Evolutionary conservation across 2,888 invertebrate species (phyloP).

Genomic region (Melinaea menophilus): DNA sequence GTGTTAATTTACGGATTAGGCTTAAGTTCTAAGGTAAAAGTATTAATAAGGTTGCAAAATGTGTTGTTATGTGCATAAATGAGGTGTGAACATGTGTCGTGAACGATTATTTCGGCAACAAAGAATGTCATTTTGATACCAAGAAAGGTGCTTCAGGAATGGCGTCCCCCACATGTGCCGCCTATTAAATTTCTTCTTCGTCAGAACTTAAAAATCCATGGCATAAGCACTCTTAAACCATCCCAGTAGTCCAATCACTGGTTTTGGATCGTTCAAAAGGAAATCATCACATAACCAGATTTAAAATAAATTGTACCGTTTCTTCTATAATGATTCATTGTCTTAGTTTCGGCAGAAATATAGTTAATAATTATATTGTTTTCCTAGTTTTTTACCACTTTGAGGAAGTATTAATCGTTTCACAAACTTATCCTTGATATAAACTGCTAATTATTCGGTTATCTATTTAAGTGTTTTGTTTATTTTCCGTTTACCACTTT

Average conservation of each 20-base stretch:
- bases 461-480: conserved; percentile 66
- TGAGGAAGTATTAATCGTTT: conserved; percentile 7
- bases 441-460: conserved; percentile 38
- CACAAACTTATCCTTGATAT: conserved; percentile 21
- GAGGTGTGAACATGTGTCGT: conserved; percentile 60
- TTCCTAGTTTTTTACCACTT: conserved; percentile 4
- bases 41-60: conserved; percentile 43
- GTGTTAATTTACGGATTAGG: conserved; percentile 58
- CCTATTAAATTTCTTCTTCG: conserved; percentile 63
- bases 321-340: conserved; percentile 65
- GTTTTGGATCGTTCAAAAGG: conserved; percentile 44
- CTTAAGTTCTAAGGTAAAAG: conserved; percentile 65
- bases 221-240: conserved; percentile 58
- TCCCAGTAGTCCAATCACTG: conserved; percentile 48
- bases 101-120: conserved; percentile 66
- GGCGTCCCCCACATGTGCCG: conserved; percentile 86
- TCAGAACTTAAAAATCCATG: conserved; percentile 59
- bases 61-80: conserved; percentile 58
- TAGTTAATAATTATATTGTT: conserved; percentile 43
- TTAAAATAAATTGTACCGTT: conserved; percentile 50
- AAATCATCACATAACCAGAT: conserved; percentile 44
- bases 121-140: conserved; percentile 80
- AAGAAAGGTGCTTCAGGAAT: conserved; percentile 83
- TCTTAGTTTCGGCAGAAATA: conserved; percentile 58
- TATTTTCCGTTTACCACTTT: conserved; percentile 35